phyloP scores from a whole-genome alignment of 2,888 invertebrate species.

The Gibbula magus region DNA sequence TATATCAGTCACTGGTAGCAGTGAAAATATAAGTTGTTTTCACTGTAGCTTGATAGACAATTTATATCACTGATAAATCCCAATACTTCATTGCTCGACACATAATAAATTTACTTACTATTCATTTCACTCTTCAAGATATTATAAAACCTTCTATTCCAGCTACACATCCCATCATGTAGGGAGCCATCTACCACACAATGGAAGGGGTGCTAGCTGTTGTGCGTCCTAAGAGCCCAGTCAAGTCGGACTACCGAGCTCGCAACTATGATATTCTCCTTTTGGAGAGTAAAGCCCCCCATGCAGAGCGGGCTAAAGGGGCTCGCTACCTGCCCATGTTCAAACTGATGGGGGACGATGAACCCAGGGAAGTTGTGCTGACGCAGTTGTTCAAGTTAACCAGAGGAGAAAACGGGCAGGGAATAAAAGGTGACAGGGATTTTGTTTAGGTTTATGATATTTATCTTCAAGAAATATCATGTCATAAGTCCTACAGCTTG shows the following conservation, averaged over 20 bases:
- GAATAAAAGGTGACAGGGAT: slow-evolving; percentile 59
- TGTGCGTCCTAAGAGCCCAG: slow-evolving; percentile 63
- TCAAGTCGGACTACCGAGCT: slow-evolving; percentile 58
- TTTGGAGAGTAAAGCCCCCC: slow-evolving; percentile 59
- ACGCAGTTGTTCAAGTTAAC: slow-evolving; percentile 62
- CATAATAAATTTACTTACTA: too few species aligned
- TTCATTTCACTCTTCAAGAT: too few species aligned
- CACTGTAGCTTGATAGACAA: too few species aligned
- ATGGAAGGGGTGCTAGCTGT: slow-evolving; percentile 69
- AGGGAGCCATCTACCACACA: not conserved
- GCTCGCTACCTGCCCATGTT: slow-evolving; percentile 66
- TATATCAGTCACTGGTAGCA: too few species aligned
- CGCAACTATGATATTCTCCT: slow-evolving; percentile 68
- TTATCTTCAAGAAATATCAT: too few species aligned
- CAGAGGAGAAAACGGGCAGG: slow-evolving; percentile 57
- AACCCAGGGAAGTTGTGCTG: slow-evolving; percentile 63
- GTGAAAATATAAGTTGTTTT: too few species aligned
- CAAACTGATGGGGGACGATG: slow-evolving; percentile 52
- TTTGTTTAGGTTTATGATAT: too few species aligned
- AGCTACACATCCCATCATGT: too few species aligned
- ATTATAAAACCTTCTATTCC: too few species aligned
- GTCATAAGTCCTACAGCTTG: too few species aligned
- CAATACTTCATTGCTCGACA: too few species aligned
- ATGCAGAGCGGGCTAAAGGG: slow-evolving; percentile 39
- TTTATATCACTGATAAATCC: too few species aligned